A percentile compares a stretch with the other conserved stretches of the same genome.
Evolutionary conservation across 1,140 invertebrate species (phyloP).

Genomic region (Eriosoma lanigerum): DNA sequence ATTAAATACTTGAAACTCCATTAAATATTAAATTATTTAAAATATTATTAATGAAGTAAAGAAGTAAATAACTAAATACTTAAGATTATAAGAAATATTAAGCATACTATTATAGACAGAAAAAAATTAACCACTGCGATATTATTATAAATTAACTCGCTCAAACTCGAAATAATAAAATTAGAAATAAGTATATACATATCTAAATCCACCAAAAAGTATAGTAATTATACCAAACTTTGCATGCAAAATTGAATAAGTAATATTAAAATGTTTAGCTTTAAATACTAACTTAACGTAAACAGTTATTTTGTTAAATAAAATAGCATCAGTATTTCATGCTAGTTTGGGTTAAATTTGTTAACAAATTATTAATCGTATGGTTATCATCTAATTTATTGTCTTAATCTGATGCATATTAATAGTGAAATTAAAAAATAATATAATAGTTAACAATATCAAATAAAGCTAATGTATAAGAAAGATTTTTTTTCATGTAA

Average conservation of each 20-base stretch:
- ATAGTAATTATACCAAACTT: not conserved
- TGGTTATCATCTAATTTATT: too few relatives aligned
- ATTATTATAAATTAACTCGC: not conserved
- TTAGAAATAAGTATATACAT: not conserved
- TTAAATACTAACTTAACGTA: too few relatives aligned
- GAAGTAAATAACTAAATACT: not conserved
- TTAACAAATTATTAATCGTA: too few relatives aligned
- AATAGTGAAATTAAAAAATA: too few relatives aligned
- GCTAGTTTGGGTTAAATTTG: too few relatives aligned
- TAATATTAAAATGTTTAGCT: not conserved
- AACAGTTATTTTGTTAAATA: too few relatives aligned
- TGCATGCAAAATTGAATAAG: not conserved
- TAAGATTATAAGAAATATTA: not conserved
- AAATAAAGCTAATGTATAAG: too few relatives aligned
- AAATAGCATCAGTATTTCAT: too few relatives aligned
- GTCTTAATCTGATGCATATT: too few relatives aligned
- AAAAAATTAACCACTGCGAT: not conserved
- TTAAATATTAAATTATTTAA: not conserved
- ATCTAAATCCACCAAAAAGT: too few relatives aligned
- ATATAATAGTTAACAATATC: too few relatives aligned
- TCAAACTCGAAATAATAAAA: not conserved
- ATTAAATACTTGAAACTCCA: not conserved
- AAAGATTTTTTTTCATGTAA: too few relatives aligned
- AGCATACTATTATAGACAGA: not conserved
- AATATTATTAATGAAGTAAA: not conserved